A percentile compares a stretch with the other conserved stretches of the same genome.
phyloP scores from a whole-genome alignment of 2,113 vertebrate genomes.

The Chionodraco myersi region DNA sequence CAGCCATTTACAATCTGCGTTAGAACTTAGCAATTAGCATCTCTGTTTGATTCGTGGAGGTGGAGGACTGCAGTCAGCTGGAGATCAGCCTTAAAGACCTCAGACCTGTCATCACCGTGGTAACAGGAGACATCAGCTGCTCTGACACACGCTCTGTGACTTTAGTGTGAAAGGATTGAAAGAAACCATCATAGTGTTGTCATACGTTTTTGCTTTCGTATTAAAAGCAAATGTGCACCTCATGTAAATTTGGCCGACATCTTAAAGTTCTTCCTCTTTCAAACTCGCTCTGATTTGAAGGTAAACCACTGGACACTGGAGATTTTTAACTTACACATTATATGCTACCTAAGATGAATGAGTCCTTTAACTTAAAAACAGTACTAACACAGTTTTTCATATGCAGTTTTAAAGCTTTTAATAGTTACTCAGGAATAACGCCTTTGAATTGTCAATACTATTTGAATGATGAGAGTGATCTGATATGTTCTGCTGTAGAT shows the following conservation, averaged over 20 bases:
- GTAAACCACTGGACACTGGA: not conserved
- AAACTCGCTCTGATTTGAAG: not conserved
- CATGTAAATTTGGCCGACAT: not conserved
- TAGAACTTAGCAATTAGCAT: slow-evolving; percentile 6
- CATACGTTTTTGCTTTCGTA: not conserved
- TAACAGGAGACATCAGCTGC: slow-evolving; percentile 2
- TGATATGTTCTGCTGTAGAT: slow-evolving; percentile 25
- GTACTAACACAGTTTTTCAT: not conserved
- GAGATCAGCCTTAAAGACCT: not conserved
- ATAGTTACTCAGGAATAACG: slow-evolving; percentile 60
- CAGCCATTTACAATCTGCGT: not conserved
- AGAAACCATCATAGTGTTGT: not conserved
- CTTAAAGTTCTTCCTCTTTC: not conserved
- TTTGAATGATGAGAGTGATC: not conserved
- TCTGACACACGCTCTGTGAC: not conserved
- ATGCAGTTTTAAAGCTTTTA: slow-evolving; percentile 2
- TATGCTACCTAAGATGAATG: not conserved
- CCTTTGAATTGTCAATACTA: slow-evolving; percentile 9
- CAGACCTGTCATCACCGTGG: not conserved
- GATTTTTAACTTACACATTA: not conserved
- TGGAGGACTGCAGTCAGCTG: slow-evolving; percentile 8
- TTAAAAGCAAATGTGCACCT: too few species aligned
- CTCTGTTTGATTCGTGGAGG: slow-evolving; percentile 4
- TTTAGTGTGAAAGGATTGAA: not conserved
- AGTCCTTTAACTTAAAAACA: slow-evolving; percentile 4